These are phyloP conservation scores for Cephalotes varians DNA, from an alignment of 2,888 invertebrate genomes.

Conservation along the genomic window DNA sequence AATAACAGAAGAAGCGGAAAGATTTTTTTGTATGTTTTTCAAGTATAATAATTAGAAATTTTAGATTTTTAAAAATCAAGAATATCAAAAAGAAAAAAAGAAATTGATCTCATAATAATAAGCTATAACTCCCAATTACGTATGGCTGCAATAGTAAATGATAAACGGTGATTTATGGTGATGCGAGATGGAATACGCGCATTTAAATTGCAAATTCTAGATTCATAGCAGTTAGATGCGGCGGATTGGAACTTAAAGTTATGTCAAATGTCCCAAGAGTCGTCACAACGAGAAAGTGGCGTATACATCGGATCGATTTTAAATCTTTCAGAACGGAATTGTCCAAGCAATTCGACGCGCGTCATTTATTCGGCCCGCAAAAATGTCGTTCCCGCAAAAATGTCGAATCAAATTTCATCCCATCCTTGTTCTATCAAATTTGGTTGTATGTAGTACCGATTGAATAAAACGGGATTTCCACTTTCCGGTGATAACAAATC, in stretches of 20 bases:
- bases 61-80: background rate
- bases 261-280: conserved; percentile 11
- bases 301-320: conserved; percentile 14
- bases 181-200: conserved; percentile 8
- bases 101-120: conserved; percentile 7
- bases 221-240: conserved; percentile 18
- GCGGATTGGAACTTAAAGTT: conserved; percentile 34
- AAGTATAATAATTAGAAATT: background rate
- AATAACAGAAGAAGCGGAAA: conserved; percentile 8
- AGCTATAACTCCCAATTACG: conserved; percentile 8
- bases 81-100: background rate
- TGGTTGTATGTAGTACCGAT: conserved; percentile 26
- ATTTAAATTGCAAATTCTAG: conserved; percentile 49
- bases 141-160: conserved; percentile 1
- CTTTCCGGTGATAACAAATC: conserved; percentile 39
- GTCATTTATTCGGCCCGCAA: conserved; percentile 25
- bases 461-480: conserved; percentile 31
- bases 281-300: conserved; percentile 4
- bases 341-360: conserved; percentile 9
- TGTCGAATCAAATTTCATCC: conserved; percentile 31
- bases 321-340: conserved; percentile 21
- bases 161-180: conserved; percentile 8
- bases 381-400: conserved; percentile 28
- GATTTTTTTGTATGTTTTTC: too few species aligned
- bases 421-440: background rate